phyloP scores from a whole-genome alignment of 1,140 invertebrate species.

The Cheumatopsyche charites region DNA sequence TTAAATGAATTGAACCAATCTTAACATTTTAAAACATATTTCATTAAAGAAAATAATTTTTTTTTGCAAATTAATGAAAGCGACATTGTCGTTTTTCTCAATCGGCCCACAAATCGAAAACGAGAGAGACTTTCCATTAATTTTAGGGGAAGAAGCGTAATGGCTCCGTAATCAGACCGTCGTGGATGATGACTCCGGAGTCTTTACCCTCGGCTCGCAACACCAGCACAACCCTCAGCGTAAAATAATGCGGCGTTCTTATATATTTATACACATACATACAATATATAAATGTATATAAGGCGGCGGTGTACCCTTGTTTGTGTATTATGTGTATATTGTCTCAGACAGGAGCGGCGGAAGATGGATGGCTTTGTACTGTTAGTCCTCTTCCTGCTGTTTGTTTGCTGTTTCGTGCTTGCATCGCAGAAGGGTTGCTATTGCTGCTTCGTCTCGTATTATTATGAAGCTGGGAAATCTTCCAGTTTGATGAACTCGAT shows the following conservation, averaged over 20 bases:
- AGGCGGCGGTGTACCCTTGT: no score
- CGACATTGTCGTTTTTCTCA: conserved; percentile 21
- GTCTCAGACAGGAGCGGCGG: conserved; percentile 33
- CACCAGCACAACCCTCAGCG: no score
- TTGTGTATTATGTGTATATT: conserved; percentile 26
- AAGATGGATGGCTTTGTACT: conserved; percentile 47
- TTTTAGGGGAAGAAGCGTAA: conserved; percentile 44
- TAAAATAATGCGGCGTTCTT: no score
- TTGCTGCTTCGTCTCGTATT: conserved; percentile 20
- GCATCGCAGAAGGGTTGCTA: conserved; percentile 29
- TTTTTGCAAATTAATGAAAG: conserved; percentile 32
- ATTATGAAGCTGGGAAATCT: conserved; percentile 8
- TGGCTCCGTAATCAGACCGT: conserved; percentile 44
- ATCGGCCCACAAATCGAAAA: conserved; percentile 44
- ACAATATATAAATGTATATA: no score
- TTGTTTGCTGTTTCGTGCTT: background rate
- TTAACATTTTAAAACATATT: no score
- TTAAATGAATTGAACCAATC: no score
- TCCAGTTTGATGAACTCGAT: no score
- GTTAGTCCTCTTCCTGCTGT: conserved; percentile 25
- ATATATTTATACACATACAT: no score
- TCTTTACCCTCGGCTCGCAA: conserved; percentile 26
- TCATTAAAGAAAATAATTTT: no score
- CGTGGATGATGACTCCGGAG: conserved; percentile 32
- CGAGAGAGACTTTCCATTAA: conserved; percentile 42